Percentiles rank a stretch among this genome's conserved stretches.
phyloP scores from a whole-genome alignment of 2,797 vertebrate species.

The Triplophysa bombifrons region DNA sequence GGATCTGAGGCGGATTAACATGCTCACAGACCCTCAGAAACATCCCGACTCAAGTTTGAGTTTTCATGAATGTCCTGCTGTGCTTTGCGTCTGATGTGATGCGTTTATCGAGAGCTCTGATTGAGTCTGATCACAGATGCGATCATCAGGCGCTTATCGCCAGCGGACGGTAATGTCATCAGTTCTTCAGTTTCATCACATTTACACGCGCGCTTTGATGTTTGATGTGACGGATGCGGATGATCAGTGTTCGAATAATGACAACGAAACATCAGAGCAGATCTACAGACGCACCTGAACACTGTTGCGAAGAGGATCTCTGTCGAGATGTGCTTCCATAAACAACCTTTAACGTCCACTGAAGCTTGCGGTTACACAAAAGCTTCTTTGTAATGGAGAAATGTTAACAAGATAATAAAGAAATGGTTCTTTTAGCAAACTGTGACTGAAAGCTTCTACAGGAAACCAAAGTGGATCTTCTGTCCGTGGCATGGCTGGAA shows the following conservation, averaged over 20 bases:
- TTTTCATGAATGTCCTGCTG: background rate
- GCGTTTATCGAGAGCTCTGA: background rate
- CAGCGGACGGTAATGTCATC: background rate
- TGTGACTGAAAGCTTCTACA: too few relatives aligned
- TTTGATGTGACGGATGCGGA: background rate
- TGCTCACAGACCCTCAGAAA: background rate
- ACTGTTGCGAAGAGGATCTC: too few relatives aligned
- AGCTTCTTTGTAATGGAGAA: too few relatives aligned
- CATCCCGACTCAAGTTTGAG: background rate
- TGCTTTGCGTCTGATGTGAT: background rate
- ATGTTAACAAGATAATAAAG: too few relatives aligned
- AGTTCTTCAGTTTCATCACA: conserved; percentile 5
- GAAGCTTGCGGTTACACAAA: too few relatives aligned
- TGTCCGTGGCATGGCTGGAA: too few relatives aligned
- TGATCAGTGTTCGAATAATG: background rate
- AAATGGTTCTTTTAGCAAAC: too few relatives aligned
- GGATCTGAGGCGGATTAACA: conserved; percentile 39
- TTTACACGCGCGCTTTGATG: background rate
- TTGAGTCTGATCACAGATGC: background rate
- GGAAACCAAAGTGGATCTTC: too few relatives aligned
- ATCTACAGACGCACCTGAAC: background rate
- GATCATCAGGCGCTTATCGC: background rate
- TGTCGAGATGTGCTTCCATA: too few relatives aligned
- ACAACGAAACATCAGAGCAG: background rate
- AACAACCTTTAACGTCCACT: too few relatives aligned